Base-by-base conservation (phyloP, 2,797 vertebrate genomes). In the Eupleurogrammus muticus region DNA sequence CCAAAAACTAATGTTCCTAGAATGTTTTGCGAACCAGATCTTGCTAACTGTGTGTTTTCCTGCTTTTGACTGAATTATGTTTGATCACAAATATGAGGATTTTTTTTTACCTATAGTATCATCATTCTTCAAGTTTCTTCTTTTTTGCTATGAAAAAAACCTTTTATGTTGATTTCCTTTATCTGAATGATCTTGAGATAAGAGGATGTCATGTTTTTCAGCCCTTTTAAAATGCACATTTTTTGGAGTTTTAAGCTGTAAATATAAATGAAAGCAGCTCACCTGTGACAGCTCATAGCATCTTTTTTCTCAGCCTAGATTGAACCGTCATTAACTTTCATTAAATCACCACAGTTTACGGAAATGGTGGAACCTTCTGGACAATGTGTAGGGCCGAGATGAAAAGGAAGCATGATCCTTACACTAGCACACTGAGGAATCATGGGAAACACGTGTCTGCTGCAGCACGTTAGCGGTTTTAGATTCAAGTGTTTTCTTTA, bases 361-460 rank as follows among this genome's bases (percentile, higher is more conserved):
- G 19, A 49, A 47, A 60, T 9, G 4, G 59, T 54, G 1, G 56
- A 49, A 38, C 19, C 17, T 69, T 46, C 12, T 13, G 21, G 5
- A 52, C 50, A 60, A 50, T 9, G 11, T 65, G 61, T 6, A 6
- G 1, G 8, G 16, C 2, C 7, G 38, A 53, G 13, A 34, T 24
- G 17, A 56, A 4, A 47, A 46, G 10, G 1, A 48, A 14, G 28
- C 11, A 36, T 32, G 48, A 6, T 42, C 16, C 55, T n/a, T 6
- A 28, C 14, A 64, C 5, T 69, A 52, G 71, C 35, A 49, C 19
- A 51, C 24, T n/a, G 68, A 4, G 46, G 10, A 46, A 14, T 52
- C 12, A 60, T 46, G 32, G 10, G 12, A 9, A 20, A 49, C 40
- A 44, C 13, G 21, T 51, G 17, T 32, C 64, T 16, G 19, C 8